Percentiles rank a stretch among this genome's conserved stretches.
Evolutionary conservation across 1,140 invertebrate species (phyloP).

Genomic region (Fragariocoptes setiger): DNA sequence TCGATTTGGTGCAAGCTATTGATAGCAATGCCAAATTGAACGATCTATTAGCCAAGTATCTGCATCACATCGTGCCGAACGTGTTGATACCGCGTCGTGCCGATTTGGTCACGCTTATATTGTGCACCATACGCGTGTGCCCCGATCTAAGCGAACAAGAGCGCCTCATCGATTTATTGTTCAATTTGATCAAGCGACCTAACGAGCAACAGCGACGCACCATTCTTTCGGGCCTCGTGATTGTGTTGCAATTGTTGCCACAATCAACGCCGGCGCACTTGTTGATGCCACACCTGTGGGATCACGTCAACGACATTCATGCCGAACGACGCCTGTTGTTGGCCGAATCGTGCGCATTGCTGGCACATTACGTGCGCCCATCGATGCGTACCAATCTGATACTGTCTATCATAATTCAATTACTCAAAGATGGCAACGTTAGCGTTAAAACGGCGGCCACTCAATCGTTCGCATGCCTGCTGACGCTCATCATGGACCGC

Average conservation of each 20-base stretch:
- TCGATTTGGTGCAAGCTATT: not conserved
- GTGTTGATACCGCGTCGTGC: not conserved
- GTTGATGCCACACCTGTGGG: not conserved
- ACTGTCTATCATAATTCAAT: not conserved
- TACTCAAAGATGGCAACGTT: not conserved
- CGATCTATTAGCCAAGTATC: not conserved
- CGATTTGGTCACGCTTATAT: not conserved
- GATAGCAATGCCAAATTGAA: not conserved
- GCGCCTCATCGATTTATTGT: not conserved
- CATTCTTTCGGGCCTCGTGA: not conserved
- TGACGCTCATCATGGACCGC: not conserved
- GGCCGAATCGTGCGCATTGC: not conserved
- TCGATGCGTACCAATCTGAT: not conserved
- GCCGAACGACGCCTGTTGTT: not conserved
- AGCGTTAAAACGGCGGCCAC: not conserved
- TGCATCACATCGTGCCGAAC: not conserved
- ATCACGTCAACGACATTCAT: not conserved
- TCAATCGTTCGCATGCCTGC: not conserved
- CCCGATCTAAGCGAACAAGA: not conserved
- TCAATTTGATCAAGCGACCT: not conserved
- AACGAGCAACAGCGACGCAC: not conserved
- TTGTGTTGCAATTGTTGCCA: not conserved
- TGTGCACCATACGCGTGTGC: not conserved
- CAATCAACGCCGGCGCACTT: not conserved
- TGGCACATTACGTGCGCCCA: not conserved